Conservation (phyloP, 1,140 invertebrate genomes). For the Ylistrum balloti region DNA sequence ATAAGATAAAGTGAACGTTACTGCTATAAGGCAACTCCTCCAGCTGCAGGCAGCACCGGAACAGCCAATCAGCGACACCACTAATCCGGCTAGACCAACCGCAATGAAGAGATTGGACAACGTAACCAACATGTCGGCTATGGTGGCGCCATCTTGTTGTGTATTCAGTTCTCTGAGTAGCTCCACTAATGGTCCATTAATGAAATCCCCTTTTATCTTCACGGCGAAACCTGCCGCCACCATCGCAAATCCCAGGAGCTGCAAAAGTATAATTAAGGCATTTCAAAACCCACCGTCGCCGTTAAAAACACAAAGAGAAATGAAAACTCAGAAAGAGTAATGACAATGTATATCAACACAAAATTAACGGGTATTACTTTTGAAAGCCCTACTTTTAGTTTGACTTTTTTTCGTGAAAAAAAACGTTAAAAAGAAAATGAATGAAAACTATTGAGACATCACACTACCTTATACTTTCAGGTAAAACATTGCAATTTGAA, state of each 20-base stretch:
- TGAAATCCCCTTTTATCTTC: neutral
- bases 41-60: neutral
- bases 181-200: neutral
- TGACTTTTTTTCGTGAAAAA: too few species aligned
- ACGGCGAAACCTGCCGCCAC: neutral
- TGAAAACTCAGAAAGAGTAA: neutral
- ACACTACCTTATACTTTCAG: too few species aligned
- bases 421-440: too few species aligned
- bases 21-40: constrained; percentile 10
- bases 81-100: neutral
- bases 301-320: too few species aligned
- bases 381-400: too few species aligned
- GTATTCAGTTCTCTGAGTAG: constrained; percentile 21
- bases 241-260: neutral
- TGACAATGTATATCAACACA: too few species aligned
- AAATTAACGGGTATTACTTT: too few species aligned
- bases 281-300: too few species aligned
- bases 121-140: neutral
- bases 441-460: too few species aligned
- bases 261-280: too few species aligned
- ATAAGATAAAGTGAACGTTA: neutral
- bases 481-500: too few species aligned
- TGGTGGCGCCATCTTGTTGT: constrained; percentile 21
- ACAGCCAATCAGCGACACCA: neutral
- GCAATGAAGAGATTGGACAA: neutral